A percentile compares a stretch with the other conserved stretches of the same genome.
phyloP scores from a whole-genome alignment of 2,797 vertebrate genomes.

The Dipus sagitta region DNA sequence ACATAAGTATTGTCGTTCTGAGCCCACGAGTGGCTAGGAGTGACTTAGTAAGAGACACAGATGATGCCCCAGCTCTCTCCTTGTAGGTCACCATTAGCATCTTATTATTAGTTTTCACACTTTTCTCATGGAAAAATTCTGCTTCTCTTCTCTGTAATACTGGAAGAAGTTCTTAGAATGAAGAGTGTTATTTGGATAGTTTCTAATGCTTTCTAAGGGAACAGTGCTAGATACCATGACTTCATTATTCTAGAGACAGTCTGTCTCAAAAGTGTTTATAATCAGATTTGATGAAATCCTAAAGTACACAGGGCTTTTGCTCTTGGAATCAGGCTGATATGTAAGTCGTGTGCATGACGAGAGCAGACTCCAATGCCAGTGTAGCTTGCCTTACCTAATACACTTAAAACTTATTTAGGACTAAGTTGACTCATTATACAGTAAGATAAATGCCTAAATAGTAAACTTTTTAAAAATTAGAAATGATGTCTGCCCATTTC shows the following conservation, averaged over 20 bases:
- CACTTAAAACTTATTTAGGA: neutral
- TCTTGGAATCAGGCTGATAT: neutral
- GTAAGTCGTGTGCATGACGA: neutral
- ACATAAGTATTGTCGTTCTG: neutral
- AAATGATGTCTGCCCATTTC: neutral
- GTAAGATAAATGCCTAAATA: neutral
- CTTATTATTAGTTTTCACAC: neutral
- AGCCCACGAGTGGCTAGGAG: neutral
- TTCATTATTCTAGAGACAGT: neutral
- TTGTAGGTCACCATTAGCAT: neutral
- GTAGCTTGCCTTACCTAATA: neutral
- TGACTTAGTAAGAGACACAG: neutral
- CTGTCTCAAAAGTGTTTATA: neutral
- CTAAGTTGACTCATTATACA: neutral
- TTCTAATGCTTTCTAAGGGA: slow-evolving; percentile 34
- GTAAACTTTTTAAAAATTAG: neutral
- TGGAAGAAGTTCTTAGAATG: slow-evolving; percentile 40
- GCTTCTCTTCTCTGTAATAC: neutral
- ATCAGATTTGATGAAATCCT: slow-evolving; percentile 34
- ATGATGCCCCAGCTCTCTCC: neutral
- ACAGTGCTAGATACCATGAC: neutral
- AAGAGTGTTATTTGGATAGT: neutral
- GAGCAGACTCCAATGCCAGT: neutral
- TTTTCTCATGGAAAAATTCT: slow-evolving; percentile 18
- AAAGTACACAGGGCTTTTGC: neutral